phyloP scores from a whole-genome alignment of 37 sponge, comb jelly and placozoan genomes.

The Petrosia ficiformis region DNA sequence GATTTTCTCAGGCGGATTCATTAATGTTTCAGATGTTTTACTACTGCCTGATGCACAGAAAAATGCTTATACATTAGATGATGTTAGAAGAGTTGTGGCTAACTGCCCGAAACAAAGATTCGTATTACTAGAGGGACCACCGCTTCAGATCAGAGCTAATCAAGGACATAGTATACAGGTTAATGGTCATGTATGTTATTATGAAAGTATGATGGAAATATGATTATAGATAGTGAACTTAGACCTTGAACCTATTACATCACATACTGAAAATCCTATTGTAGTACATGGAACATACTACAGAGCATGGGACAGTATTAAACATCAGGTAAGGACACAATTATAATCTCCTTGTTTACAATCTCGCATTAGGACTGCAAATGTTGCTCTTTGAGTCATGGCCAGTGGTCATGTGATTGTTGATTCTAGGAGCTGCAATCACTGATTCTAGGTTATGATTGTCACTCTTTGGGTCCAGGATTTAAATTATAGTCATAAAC shows the following conservation, averaged over 20 bases:
- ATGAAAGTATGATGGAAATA: too few relatives aligned
- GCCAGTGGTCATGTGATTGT: too few relatives aligned
- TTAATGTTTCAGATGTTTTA: conserved; percentile 74
- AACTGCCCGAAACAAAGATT: conserved; percentile 85
- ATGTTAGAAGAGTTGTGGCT: conserved; percentile 76
- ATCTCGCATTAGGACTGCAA: too few relatives aligned
- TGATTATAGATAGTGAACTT: conserved; percentile 49
- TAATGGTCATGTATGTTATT: too few relatives aligned
- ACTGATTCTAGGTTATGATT: too few relatives aligned
- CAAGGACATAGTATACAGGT: conserved; percentile 94
- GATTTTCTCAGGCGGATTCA: conserved; percentile 62
- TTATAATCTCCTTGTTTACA: neutral
- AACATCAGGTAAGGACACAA: conserved; percentile 44
- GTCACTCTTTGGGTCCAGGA: too few relatives aligned
- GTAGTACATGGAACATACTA: conserved; percentile 90
- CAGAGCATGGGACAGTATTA: conserved; percentile 68
- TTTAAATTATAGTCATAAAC: too few relatives aligned
- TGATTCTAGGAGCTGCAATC: too few relatives aligned
- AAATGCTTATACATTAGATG: conserved; percentile 30
- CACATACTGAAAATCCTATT: conserved; percentile 59
- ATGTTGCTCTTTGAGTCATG: too few relatives aligned
- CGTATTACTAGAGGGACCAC: conserved; percentile 37
- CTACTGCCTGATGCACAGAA: conserved; percentile 3
- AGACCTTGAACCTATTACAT: conserved; percentile 56
- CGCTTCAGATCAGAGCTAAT: conserved; percentile 77